A percentile compares a stretch with the other conserved stretches of the same genome.
Conservation (phyloP, 2,888 invertebrate species). For the Apamea sordens region DNA sequence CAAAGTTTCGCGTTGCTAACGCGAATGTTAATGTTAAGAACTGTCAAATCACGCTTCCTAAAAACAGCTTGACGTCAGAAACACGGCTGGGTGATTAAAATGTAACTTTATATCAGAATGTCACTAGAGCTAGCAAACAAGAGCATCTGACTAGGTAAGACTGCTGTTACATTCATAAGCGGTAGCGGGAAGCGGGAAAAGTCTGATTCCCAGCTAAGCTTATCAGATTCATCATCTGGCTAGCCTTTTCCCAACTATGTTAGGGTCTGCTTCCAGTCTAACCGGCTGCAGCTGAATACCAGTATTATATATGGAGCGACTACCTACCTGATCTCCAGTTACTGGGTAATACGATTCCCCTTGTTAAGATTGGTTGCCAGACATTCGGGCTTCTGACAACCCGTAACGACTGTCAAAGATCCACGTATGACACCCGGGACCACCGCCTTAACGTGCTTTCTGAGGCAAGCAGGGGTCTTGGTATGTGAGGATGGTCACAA, state of each 20-base stretch:
- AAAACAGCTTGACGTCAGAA: slow-evolving; percentile 70
- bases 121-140: slow-evolving; percentile 73
- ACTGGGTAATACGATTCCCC: neutral
- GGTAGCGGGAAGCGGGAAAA: slow-evolving; percentile 49
- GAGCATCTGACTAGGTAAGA: slow-evolving; percentile 53
- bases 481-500: neutral
- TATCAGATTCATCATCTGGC: neutral
- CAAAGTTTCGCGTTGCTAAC: slow-evolving; percentile 47
- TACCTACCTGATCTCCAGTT: neutral
- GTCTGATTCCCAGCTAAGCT: neutral
- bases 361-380: neutral
- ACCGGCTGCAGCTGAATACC: neutral
- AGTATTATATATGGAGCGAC: neutral
- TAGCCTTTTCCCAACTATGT: neutral
- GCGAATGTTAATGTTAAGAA: neutral
- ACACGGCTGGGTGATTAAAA: slow-evolving; percentile 73
- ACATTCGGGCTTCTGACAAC: neutral
- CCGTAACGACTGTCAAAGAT: neutral
- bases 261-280: neutral
- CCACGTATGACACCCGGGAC: neutral
- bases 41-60: slow-evolving; percentile 62
- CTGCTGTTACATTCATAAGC: slow-evolving; percentile 32
- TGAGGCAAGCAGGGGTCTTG: neutral
- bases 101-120: slow-evolving; percentile 76
- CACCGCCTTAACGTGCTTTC: neutral